Percentiles rank a stretch among this genome's conserved stretches.
phyloP scores from a whole-genome alignment of 2,113 vertebrate genomes.

The Halichoeres trimaculatus region DNA sequence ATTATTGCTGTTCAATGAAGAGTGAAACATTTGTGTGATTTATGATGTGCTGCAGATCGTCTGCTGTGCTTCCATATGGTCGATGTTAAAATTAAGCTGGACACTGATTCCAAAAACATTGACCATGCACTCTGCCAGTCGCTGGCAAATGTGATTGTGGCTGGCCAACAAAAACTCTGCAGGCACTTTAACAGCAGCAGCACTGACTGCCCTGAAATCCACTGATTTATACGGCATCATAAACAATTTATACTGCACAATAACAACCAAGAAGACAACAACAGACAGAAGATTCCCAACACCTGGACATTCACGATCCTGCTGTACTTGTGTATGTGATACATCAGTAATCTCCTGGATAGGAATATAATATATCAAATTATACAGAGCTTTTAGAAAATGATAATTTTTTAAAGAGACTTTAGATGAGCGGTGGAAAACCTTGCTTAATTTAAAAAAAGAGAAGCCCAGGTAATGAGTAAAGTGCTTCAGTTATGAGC shows the following conservation, averaged over 20 bases:
- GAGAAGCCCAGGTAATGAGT: constrained; percentile 31
- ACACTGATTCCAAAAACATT: constrained; percentile 54
- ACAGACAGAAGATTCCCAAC: constrained; percentile 62
- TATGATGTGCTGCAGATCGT: constrained; percentile 17
- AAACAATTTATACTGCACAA: constrained; percentile 75
- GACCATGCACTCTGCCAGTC: constrained; percentile 38
- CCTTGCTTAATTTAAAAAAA: not conserved
- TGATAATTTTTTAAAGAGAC: not conserved
- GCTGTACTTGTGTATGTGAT: constrained; percentile 36
- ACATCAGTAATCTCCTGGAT: constrained; percentile 7
- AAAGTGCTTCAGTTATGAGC: not conserved
- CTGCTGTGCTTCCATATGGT: constrained; percentile 15
- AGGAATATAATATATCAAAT: constrained; percentile 22
- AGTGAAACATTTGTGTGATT: constrained; percentile 42
- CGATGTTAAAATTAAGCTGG: constrained; percentile 40
- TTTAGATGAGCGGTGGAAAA: not conserved
- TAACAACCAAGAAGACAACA: constrained; percentile 72
- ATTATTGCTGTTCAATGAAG: constrained; percentile 3
- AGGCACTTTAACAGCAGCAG: constrained; percentile 66
- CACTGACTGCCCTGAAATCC: constrained; percentile 66
- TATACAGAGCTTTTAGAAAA: constrained; percentile 9
- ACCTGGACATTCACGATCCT: constrained; percentile 50
- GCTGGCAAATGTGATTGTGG: constrained; percentile 45
- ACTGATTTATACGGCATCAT: constrained; percentile 68
- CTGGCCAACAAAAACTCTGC: constrained; percentile 64